Evolutionary conservation across 2,113 vertebrate genomes (phyloP), one percentile per base, ranked within the genome.

Genomic region (Forbesichthys papilliferus): DNA sequence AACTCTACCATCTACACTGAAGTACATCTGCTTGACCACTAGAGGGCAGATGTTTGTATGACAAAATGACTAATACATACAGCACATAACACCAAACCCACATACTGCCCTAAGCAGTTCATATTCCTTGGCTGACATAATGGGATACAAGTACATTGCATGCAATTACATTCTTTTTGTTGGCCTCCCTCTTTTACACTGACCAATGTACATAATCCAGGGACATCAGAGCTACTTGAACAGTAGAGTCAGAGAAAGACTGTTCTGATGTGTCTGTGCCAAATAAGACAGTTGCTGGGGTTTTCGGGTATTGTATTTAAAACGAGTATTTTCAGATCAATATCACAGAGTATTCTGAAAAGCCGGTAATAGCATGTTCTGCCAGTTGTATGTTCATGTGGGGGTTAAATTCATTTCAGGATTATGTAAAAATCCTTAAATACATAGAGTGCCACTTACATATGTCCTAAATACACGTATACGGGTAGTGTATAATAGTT

Each of bases 81-180:
- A 12, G 16, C 3, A 58, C 6, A 11, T 11, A 33, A 3, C 10
- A 33, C 12, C 33, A 11, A 65, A 53, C 27, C 18, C 10, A 33
- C 11, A 42, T 56, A 61, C 10, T 67, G 66, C 61, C 55, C 53
- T n/a, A 46, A 69, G 33, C 65, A 61, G 66, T 56, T 27, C 36
- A 9, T 20, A 68, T 52, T 36, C 62, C 46, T 66, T 61, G 34
- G 47, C 54, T 61, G 61, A 46, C 12, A 18, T 73, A 20, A 49
- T 63, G 11, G 20, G 56, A 73, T 60, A 42, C 16, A 66, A 55
- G 60, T 61, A 66, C 42, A 55, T 66, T 59, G 60, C 81, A 74
- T 85, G 81, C 81, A 83, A 79, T 65, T 75, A 69, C 56, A 57
- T 8, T 3, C 3, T 67, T 63, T 66, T 48, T 63, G 49, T 4